These are phyloP conservation scores for Druceiella hillmani DNA, from an alignment of 2,888 invertebrate species.

Conservation along the genomic window DNA sequence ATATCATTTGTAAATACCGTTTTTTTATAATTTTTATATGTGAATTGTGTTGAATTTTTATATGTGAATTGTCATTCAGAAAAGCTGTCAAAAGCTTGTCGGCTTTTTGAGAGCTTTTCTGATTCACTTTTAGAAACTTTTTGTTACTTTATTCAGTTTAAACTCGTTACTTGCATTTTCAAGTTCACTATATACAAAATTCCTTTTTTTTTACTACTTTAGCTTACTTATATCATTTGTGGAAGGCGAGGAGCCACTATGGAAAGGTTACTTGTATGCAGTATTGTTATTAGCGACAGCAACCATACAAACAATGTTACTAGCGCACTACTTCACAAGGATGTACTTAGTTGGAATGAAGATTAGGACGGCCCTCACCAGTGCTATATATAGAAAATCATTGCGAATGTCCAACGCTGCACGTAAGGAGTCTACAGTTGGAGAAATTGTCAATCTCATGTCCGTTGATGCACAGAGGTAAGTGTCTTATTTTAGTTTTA, in stretches of 20 bases:
- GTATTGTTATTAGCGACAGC: slow-evolving; percentile 68
- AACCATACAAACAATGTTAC: slow-evolving; percentile 71
- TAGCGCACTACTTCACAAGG: slow-evolving; percentile 87
- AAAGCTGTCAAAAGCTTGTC: too few species aligned
- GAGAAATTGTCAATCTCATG: slow-evolving; percentile 91
- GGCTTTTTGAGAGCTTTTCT: too few species aligned
- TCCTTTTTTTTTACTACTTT: slow-evolving; percentile 29
- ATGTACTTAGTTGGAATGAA: slow-evolving; percentile 90
- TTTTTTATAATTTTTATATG: too few species aligned
- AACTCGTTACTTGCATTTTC: slow-evolving; percentile 2
- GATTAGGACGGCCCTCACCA: slow-evolving; percentile 82
- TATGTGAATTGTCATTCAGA: too few species aligned
- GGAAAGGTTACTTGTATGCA: slow-evolving; percentile 88
- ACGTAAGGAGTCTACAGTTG: slow-evolving; percentile 78
- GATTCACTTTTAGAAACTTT: slow-evolving; percentile 1
- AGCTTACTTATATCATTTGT: slow-evolving; percentile 72
- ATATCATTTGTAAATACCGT: too few species aligned
- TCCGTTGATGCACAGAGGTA: slow-evolving; percentile 82
- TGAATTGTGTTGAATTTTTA: too few species aligned
- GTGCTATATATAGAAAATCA: slow-evolving; percentile 85
- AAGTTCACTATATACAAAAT: neutral
- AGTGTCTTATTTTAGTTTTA: too few species aligned
- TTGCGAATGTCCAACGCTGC: slow-evolving; percentile 73
- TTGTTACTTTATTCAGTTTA: slow-evolving; percentile 5
- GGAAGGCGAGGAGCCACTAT: slow-evolving; percentile 55